Evolutionary conservation across 2,888 invertebrate genomes (phyloP).

Genomic region (Nomada fucata): DNA sequence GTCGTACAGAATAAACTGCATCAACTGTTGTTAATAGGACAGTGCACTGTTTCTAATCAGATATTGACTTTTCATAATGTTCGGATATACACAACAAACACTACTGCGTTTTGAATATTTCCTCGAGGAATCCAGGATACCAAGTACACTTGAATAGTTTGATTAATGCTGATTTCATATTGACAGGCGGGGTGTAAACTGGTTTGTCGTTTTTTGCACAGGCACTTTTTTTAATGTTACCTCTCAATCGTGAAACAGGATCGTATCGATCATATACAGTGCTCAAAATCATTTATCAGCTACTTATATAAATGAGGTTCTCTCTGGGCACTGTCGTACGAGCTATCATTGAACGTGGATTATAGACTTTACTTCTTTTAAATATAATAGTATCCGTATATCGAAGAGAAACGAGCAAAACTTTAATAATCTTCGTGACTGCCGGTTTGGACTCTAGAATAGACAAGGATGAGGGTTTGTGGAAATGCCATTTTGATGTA

Average conservation of each 20-base stretch:
- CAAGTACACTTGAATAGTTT: background rate
- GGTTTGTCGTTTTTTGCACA: background rate
- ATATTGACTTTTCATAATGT: no score
- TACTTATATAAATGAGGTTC: background rate
- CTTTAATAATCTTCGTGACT: no score
- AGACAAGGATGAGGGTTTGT: no score
- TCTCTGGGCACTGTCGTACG: background rate
- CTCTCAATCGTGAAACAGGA: background rate
- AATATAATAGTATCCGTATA: background rate
- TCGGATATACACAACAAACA: background rate
- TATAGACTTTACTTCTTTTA: background rate
- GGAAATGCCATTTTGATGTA: no score
- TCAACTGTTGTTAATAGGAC: no score
- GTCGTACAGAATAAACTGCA: no score
- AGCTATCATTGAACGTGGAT: background rate
- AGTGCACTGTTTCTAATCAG: no score
- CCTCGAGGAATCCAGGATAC: background rate
- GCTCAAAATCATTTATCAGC: background rate
- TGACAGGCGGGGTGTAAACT: slow-evolving; percentile 9
- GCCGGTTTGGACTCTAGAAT: no score
- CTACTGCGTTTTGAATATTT: background rate
- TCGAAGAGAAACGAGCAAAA: background rate
- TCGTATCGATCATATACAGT: background rate
- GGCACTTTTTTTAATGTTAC: slow-evolving; percentile 1
- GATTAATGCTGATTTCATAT: slow-evolving; percentile 23